A percentile compares a stretch with the other conserved stretches of the same genome.
Conservation (phyloP, 2,888 invertebrate genomes). For the Epinotia bilunana region DNA sequence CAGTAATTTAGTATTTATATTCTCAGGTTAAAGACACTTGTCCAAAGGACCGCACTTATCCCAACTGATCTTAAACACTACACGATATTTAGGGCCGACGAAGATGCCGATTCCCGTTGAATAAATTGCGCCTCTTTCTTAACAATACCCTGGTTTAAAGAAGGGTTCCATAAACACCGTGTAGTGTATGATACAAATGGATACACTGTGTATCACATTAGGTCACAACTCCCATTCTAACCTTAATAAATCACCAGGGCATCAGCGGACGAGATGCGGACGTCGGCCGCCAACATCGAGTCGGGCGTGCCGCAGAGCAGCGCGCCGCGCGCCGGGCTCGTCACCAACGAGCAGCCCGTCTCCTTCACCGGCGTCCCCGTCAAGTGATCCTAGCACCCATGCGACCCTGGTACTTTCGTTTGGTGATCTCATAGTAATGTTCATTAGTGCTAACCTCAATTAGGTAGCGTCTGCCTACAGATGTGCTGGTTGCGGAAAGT, state of each 20-base stretch:
- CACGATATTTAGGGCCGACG: not conserved
- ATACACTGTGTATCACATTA: no score
- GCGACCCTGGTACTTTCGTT: slow-evolving; percentile 53
- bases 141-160: not conserved
- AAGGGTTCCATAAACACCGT: not conserved
- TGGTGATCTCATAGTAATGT: slow-evolving; percentile 16
- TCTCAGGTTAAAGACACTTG: no score
- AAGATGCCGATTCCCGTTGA: not conserved
- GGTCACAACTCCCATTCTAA: not conserved
- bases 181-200: no score
- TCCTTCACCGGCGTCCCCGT: slow-evolving; percentile 88
- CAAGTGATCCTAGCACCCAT: slow-evolving; percentile 57
- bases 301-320: slow-evolving; percentile 74
- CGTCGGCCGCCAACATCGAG: slow-evolving; percentile 85
- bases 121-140: not conserved
- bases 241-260: slow-evolving; percentile 84
- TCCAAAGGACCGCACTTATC: no score
- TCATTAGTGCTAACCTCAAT: not conserved
- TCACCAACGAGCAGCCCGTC: slow-evolving; percentile 92
- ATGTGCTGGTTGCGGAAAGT: no score
- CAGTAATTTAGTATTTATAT: no score
- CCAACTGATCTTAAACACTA: not conserved
- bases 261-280: slow-evolving; percentile 91
- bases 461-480: not conserved
- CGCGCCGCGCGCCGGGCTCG: slow-evolving; percentile 89